Percentiles rank a stretch among this genome's conserved stretches.
phyloP scores from a whole-genome alignment of 2,113 vertebrate species.

The Pangasianodon gigas region DNA sequence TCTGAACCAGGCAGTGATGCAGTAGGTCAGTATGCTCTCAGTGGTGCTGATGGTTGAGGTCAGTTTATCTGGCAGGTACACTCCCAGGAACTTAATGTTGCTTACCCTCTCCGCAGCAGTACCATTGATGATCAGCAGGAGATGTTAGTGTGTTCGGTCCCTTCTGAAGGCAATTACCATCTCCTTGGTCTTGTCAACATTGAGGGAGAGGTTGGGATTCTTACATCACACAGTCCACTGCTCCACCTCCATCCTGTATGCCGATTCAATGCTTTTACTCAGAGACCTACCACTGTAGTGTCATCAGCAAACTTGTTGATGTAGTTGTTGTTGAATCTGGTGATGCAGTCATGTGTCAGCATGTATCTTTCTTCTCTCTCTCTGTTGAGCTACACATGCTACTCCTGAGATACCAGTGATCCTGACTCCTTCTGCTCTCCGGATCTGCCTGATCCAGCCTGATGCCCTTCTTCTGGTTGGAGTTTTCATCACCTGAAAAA shows the following conservation, averaged over 20 bases:
- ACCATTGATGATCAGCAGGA: background rate
- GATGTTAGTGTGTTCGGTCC: background rate
- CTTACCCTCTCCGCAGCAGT: background rate
- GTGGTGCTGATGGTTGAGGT: background rate
- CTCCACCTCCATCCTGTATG: background rate
- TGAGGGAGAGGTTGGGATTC: background rate
- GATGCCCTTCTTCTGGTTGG: background rate
- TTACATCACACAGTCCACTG: background rate
- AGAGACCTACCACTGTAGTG: background rate
- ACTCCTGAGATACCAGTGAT: background rate
- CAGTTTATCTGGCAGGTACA: background rate
- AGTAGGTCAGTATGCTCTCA: background rate
- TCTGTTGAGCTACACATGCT: too few relatives aligned
- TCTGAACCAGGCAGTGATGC: background rate
- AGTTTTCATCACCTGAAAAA: background rate
- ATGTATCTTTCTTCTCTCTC: background rate
- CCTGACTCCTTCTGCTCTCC: too few relatives aligned
- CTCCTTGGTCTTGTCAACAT: background rate
- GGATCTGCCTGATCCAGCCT: too few relatives aligned
- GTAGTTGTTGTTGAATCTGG: background rate
- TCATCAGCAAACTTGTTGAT: background rate
- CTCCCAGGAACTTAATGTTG: background rate
- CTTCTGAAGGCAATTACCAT: background rate
- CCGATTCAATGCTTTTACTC: background rate
- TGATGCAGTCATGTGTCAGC: background rate